Conservation (phyloP, 2,888 invertebrate genomes). For the Aethes cnicana region DNA sequence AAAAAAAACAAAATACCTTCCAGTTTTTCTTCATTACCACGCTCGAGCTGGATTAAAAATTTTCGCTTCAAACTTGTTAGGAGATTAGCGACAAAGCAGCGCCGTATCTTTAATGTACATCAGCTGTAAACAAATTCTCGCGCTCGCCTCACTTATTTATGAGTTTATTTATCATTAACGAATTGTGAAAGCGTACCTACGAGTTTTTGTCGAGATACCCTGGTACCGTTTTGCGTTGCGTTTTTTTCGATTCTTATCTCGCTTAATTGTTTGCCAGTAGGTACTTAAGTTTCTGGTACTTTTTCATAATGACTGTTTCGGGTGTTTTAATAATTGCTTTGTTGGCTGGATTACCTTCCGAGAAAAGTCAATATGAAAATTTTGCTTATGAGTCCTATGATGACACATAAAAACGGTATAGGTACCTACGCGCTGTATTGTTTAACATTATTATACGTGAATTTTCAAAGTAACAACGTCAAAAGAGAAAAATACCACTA, state of each 20-base stretch:
- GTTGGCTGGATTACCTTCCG: constrained; percentile 27
- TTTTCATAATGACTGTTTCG: constrained; percentile 28
- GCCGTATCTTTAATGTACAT: constrained; percentile 80
- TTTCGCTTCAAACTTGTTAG: constrained; percentile 79
- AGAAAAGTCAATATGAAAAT: constrained; percentile 19
- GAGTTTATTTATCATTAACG: constrained; percentile 84
- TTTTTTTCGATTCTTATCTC: constrained; percentile 64
- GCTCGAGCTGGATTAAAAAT: constrained; percentile 67
- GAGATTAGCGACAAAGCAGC: constrained; percentile 80
- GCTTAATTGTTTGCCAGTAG: constrained; percentile 51
- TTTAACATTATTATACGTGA: no score
- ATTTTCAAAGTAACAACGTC: no score
- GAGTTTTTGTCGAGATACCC: constrained; percentile 55
- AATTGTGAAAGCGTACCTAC: constrained; percentile 79
- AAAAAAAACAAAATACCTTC: no score
- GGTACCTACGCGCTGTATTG: no score
- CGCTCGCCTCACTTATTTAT: constrained; percentile 73
- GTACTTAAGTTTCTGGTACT: constrained; percentile 30
- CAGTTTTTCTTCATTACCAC: constrained; percentile 71
- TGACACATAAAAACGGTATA: no score
- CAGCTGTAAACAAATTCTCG: constrained; percentile 82
- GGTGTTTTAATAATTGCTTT: constrained; percentile 24
- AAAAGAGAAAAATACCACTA: no score
- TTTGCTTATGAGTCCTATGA: no score
- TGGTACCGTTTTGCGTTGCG: constrained; percentile 47